phyloP scores from a whole-genome alignment of 2,113 vertebrate species.

The Prionailurus bengalensis region DNA sequence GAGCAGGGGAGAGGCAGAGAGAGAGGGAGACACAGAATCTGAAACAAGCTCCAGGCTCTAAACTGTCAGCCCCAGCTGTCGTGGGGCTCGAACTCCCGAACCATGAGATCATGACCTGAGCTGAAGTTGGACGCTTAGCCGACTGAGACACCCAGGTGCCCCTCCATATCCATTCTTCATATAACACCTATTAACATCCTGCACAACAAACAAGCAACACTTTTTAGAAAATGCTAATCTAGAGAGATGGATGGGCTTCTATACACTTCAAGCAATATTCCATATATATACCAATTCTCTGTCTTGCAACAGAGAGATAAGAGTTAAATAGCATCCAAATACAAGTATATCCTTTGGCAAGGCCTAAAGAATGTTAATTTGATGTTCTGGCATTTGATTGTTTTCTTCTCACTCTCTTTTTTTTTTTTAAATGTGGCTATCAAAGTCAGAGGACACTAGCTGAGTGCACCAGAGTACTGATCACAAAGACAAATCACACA shows the following conservation, averaged over 20 bases:
- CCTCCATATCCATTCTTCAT: not conserved
- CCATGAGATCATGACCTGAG: too few relatives aligned
- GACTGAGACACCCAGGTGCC: too few relatives aligned
- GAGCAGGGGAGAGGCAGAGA: too few relatives aligned
- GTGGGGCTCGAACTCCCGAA: too few relatives aligned
- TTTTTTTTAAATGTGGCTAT: not conserved
- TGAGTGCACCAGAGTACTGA: not conserved
- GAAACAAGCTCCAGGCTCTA: too few relatives aligned
- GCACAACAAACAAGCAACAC: not conserved
- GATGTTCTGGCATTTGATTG: not conserved
- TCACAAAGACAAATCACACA: not conserved
- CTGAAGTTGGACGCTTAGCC: too few relatives aligned
- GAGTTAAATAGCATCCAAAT: not conserved
- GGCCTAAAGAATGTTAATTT: not conserved
- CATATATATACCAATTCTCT: not conserved
- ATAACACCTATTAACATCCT: not conserved
- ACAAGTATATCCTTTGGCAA: constrained; percentile 22
- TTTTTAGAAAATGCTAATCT: constrained; percentile 18
- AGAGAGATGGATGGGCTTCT: not conserved
- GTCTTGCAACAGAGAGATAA: not conserved
- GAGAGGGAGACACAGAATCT: too few relatives aligned
- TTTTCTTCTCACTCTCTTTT: not conserved
- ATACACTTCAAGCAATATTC: not conserved
- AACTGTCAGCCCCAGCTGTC: too few relatives aligned
- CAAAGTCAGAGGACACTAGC: not conserved